Conservation (phyloP, 2,113 vertebrate species). For the Alexandromys fortis region DNA sequence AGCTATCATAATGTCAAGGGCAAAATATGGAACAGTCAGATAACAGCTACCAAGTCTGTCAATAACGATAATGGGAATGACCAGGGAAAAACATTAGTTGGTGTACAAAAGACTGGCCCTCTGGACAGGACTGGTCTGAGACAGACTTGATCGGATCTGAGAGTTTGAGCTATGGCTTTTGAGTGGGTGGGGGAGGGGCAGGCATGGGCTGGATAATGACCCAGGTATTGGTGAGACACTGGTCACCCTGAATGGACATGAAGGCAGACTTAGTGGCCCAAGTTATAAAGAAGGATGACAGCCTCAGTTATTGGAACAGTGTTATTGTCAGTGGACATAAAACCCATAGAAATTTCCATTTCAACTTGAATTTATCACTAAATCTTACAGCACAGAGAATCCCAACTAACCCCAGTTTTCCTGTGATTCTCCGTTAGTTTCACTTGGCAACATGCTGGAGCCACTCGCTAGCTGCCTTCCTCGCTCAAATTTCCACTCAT, state of each 20-base stretch:
- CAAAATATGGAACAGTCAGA: background rate
- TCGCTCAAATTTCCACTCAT: background rate
- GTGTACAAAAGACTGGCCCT: background rate
- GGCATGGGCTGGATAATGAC: background rate
- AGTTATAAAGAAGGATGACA: conserved; percentile 36
- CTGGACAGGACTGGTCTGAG: background rate
- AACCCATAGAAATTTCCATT: conserved; percentile 43
- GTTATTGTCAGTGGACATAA: conserved; percentile 27
- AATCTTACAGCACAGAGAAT: conserved; percentile 14
- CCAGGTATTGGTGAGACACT: background rate
- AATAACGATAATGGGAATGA: background rate
- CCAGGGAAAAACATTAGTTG: background rate
- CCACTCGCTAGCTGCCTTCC: background rate
- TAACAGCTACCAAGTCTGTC: background rate
- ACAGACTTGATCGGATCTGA: background rate
- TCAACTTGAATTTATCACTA: conserved; percentile 48
- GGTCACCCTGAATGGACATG: background rate
- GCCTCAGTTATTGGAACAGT: conserved; percentile 28
- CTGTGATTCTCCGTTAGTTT: conserved; percentile 55
- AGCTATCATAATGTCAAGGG: background rate
- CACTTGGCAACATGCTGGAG: conserved; percentile 55
- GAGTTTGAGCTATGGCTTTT: conserved; percentile 11
- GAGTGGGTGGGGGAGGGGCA: background rate
- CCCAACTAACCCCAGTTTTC: background rate
- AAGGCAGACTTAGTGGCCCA: background rate